Conservation (phyloP, 2,888 invertebrate genomes). For the Diogma glabrata region DNA sequence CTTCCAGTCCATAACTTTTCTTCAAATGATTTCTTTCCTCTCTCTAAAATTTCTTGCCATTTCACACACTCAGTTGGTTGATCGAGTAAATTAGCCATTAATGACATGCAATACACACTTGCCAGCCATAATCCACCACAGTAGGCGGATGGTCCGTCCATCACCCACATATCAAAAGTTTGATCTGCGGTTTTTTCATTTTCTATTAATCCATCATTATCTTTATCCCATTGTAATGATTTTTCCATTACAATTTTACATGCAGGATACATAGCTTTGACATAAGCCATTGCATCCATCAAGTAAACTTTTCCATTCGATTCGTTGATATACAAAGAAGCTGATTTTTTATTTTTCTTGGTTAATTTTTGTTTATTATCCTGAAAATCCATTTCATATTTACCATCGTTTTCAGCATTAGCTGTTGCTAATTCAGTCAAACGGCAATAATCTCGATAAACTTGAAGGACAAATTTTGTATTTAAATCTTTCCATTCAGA, state of each 20-base stretch:
- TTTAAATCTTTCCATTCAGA: conserved; percentile 89
- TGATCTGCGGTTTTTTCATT: conserved; percentile 83
- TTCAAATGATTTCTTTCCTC: conserved; percentile 54
- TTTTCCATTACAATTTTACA: conserved; percentile 53
- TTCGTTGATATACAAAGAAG: conserved; percentile 37
- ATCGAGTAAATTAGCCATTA: conserved; percentile 52
- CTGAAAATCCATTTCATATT: conserved; percentile 34
- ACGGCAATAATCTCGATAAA: conserved; percentile 67
- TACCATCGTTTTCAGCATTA: conserved; percentile 34
- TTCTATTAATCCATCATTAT: conserved; percentile 84
- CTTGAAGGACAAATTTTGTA: conserved; percentile 82
- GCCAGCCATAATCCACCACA: conserved; percentile 88
- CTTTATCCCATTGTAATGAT: conserved; percentile 56
- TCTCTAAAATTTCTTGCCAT: conserved; percentile 50
- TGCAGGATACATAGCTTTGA: conserved; percentile 51
- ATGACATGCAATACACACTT: conserved; percentile 53
- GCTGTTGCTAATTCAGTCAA: conserved; percentile 40
- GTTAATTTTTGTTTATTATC: conserved; percentile 34
- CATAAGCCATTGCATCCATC: conserved; percentile 44
- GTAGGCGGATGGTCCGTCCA: conserved; percentile 87
- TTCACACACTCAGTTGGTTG: conserved; percentile 47
- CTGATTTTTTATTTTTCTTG: conserved; percentile 33
- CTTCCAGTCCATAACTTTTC: conserved; percentile 70
- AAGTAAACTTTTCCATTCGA: conserved; percentile 37
- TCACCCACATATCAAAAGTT: conserved; percentile 72